Percentiles rank a stretch among this genome's conserved stretches.
phyloP scores from a whole-genome alignment of 2,888 invertebrate species.

The Drosophila barbarae region DNA sequence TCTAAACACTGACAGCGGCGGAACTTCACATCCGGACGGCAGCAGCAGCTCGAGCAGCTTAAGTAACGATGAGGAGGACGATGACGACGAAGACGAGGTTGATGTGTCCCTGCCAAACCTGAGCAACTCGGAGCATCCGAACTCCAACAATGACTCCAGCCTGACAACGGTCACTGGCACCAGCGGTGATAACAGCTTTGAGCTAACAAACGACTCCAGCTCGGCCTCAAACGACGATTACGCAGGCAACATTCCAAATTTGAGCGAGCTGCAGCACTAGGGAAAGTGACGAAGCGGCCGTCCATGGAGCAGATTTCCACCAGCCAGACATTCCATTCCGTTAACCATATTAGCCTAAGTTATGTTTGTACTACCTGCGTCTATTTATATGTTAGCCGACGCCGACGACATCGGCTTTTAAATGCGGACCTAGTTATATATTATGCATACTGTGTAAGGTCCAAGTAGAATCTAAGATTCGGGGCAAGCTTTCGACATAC shows the following conservation, averaged over 20 bases:
- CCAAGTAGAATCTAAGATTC: constrained; percentile 40
- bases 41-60: constrained; percentile 54
- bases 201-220: constrained; percentile 76
- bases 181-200: constrained; percentile 78
- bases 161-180: constrained; percentile 78
- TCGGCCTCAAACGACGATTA: constrained; percentile 64
- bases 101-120: constrained; percentile 73
- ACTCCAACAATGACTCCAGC: constrained; percentile 78
- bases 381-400: constrained; percentile 26
- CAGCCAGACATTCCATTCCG: constrained; percentile 53
- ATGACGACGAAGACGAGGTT: constrained; percentile 52
- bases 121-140: constrained; percentile 75
- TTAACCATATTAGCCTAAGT: constrained; percentile 30
- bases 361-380: constrained; percentile 25
- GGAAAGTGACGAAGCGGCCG: constrained; percentile 31
- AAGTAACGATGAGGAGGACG: constrained; percentile 57
- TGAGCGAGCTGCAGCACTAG: constrained; percentile 66
- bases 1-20: constrained; percentile 50
- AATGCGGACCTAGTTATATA: constrained; percentile 9
- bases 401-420: constrained; percentile 15
- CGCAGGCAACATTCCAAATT: constrained; percentile 68
- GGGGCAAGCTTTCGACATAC: constrained; percentile 46
- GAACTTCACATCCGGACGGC: constrained; percentile 16
- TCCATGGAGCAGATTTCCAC: constrained; percentile 44
- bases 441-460: constrained; percentile 21